phyloP scores from a whole-genome alignment of 2,113 vertebrate species.

The Phrynosoma platyrhinos region DNA sequence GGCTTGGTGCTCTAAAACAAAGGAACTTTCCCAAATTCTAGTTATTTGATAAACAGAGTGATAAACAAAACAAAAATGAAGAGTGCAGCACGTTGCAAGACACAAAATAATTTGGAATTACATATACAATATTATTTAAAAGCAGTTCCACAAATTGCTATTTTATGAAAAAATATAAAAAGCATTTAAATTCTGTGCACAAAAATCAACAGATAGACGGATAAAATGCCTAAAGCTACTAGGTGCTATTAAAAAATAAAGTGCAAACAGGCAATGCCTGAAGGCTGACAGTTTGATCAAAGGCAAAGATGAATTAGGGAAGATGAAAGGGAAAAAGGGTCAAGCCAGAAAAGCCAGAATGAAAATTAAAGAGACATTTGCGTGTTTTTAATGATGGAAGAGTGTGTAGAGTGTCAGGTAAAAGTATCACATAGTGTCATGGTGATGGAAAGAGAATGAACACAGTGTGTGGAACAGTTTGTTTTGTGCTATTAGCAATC shows the following conservation, averaged over 20 bases:
- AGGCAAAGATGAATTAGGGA: neutral
- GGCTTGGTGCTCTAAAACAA: no score
- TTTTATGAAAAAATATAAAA: neutral
- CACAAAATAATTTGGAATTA: neutral
- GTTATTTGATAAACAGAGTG: neutral
- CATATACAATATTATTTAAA: neutral
- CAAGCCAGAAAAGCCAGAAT: neutral
- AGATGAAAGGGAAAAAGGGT: neutral
- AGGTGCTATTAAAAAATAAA: neutral
- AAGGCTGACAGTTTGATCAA: neutral
- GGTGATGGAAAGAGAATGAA: neutral
- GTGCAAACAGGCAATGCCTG: neutral
- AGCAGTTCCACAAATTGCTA: neutral
- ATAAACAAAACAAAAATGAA: neutral
- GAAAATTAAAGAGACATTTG: neutral
- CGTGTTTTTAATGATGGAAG: neutral
- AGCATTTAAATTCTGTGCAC: neutral
- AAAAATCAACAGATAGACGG: neutral
- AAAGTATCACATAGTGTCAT: neutral
- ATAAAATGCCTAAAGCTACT: neutral
- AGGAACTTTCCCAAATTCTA: no score
- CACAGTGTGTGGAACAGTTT: neutral
- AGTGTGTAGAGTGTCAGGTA: neutral
- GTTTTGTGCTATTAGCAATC: neutral
- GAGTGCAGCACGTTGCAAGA: neutral